Evolutionary conservation across 2,888 invertebrate species (phyloP), one percentile per base, ranked within the genome.

Genomic region (Eupithecia pulchellata): DNA sequence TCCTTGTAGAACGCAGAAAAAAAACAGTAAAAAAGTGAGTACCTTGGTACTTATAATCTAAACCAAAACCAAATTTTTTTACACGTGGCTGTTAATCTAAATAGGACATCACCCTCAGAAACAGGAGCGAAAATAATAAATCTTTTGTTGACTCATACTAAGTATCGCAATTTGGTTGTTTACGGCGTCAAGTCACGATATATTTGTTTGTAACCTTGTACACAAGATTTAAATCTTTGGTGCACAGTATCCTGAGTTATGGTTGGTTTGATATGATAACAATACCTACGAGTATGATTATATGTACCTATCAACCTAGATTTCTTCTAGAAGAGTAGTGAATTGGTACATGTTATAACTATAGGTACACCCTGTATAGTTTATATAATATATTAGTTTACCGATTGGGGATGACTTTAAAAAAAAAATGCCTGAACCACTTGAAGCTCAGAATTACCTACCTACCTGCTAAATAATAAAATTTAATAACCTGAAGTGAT

Each of bases 111-210:
- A n/a, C n/a, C n/a, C n/a, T n/a, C n/a, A 32, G n/a, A 36, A 36
- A 52, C 17, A 69, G 62, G 57, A 66, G 61, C 36, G 55, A 65
- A 64, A 27, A 14, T 62, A 39, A 61, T 65, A 69, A 64, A 69
- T 69, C n/a, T 1, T 17, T 8, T 3, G 29, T 60, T 47, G 66
- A 66, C 69, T 66, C 66, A 61, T 39, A 20, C 4, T 25, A 25
- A 0, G 25, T 47, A 36, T 30, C 34, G 20, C 32, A 30, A 61
- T 66, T 67, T 42, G 34, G 62, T 25, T 55, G 71, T 73, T 27
- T 73, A 75, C 72, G 75, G 71, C n/a, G 75, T 72, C 74, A 73
- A 63, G 77, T 77, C 77, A 77, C 74, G 69, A 66, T 66, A 66
- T 66, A 68, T 32, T 70, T 32, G 52, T 9, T 20, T 20, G 42